These are phyloP conservation scores for Allygus modestus DNA, from an alignment of 2,888 invertebrate genomes.

Conservation along the genomic window DNA sequence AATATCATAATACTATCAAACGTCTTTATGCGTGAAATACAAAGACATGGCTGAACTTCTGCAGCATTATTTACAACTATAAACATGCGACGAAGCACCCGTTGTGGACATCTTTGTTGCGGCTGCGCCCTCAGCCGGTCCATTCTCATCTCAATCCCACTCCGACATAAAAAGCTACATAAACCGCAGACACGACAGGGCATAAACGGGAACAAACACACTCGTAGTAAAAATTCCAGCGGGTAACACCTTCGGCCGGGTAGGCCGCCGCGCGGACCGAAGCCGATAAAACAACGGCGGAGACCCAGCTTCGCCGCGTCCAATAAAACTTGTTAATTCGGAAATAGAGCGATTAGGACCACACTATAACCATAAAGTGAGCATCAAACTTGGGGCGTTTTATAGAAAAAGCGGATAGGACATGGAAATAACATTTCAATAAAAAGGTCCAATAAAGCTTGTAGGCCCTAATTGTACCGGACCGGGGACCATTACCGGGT, in stretches of 20 bases:
- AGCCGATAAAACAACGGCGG: constrained; percentile 7
- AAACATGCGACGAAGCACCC: no score
- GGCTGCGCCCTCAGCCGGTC: neutral
- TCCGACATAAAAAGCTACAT: constrained; percentile 51
- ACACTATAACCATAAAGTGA: constrained; percentile 64
- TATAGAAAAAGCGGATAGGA: constrained; percentile 60
- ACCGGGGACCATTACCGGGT: constrained; percentile 41
- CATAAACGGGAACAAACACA: constrained; percentile 57
- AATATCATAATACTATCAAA: no score
- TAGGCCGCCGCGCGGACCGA: neutral
- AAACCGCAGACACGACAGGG: constrained; percentile 30
- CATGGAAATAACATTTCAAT: constrained; percentile 66
- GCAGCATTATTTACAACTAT: no score
- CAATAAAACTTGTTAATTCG: constrained; percentile 64
- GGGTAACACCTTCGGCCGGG: neutral
- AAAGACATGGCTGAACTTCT: no score
- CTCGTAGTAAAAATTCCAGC: constrained; percentile 54
- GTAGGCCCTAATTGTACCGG: constrained; percentile 62
- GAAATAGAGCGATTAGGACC: constrained; percentile 59
- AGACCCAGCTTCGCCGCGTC: constrained; percentile 10
- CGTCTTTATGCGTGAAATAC: no score
- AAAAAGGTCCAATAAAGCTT: constrained; percentile 64
- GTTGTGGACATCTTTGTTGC: neutral
- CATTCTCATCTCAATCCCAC: constrained; percentile 39
- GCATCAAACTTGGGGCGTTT: constrained; percentile 60